Base-by-base conservation (phyloP, 2,888 invertebrate genomes). In the Eristalis tenax region DNA sequence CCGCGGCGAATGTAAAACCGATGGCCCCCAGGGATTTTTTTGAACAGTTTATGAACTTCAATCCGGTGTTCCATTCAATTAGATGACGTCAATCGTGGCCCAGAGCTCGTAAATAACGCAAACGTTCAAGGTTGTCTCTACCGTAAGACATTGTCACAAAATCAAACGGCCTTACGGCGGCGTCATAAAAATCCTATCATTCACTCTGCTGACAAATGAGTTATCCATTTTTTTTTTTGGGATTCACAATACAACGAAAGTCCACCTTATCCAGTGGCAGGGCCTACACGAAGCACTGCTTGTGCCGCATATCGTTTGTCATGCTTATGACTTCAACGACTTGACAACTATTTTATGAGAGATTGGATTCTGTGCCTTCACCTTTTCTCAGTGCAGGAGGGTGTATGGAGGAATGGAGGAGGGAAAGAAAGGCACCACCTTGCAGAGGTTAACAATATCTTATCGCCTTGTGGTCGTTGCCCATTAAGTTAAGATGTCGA, bases 321-420 rank as follows among this genome's bases (percentile, higher is more conserved):
- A 50, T 8, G 15, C 13, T 8, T 64, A 15, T 43, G 26, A 35
- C 61, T 43, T 15, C 13, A 69, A 69, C 50, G 18, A 38, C 69
- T 56, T 38, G 56, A 56, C 70, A 78, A 78, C 78, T 71, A 78
- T 71, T 78, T 78, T 78, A 78, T 78, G 78, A 71, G 70, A 71
- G 22, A 78, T 78, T 40, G 78, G 65, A 22, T 32, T 40, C 38
- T 57, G 56, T 40, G 28, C 63, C 50, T 38, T 78, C 18, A 40
- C 40, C 43, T n/a, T 35, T 8, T 38, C 6, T 13, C 5, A 18
- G n/a, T 5, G 43, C 1, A n/a, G 15, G 15, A 4, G 43, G 15
- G 50, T 18, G 18, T 8, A 4, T n/a, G 50, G 4, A 4, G 50
- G n/a, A 4, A 3, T 18, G n/a, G 28, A 28, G 32, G 5, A 32